Conservation (phyloP, 2,797 vertebrate species). For the Ctenopoma kingsleyae region DNA sequence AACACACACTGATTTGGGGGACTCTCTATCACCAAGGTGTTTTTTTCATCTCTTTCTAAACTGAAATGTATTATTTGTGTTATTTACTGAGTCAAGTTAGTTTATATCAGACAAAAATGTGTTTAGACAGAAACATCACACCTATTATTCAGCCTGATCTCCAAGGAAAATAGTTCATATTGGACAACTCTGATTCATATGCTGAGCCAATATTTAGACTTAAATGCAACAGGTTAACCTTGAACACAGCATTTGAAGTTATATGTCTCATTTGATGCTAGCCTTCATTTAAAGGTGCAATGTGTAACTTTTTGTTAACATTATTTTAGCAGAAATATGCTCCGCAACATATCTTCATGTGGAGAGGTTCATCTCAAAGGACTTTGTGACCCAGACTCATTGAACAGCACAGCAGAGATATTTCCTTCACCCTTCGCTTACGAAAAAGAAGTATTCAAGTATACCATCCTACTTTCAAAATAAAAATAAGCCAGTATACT, state of each 20-base stretch:
- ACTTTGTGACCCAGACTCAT: too few species aligned
- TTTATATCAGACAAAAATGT: conserved; percentile 1
- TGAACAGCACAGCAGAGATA: too few species aligned
- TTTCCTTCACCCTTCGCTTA: too few species aligned
- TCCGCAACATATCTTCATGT: too few species aligned
- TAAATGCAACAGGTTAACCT: background rate
- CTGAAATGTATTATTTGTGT: conserved; percentile 1
- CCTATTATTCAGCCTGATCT: background rate
- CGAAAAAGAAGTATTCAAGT: too few species aligned
- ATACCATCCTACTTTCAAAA: too few species aligned
- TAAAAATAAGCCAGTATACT: too few species aligned
- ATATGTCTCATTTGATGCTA: background rate
- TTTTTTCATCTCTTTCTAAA: background rate
- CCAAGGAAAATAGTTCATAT: background rate
- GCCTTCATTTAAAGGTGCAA: too few species aligned
- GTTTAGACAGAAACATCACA: conserved; percentile 7
- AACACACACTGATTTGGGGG: background rate
- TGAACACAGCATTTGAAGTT: background rate
- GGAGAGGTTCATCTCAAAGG: too few species aligned
- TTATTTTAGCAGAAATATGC: too few species aligned
- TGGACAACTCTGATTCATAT: background rate
- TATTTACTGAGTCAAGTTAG: conserved; percentile 3
- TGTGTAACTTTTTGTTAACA: too few species aligned
- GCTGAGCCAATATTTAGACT: background rate
- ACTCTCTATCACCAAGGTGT: background rate